Conservation (phyloP, 1,140 invertebrate species). For the Drosophila kanapiae region DNA sequence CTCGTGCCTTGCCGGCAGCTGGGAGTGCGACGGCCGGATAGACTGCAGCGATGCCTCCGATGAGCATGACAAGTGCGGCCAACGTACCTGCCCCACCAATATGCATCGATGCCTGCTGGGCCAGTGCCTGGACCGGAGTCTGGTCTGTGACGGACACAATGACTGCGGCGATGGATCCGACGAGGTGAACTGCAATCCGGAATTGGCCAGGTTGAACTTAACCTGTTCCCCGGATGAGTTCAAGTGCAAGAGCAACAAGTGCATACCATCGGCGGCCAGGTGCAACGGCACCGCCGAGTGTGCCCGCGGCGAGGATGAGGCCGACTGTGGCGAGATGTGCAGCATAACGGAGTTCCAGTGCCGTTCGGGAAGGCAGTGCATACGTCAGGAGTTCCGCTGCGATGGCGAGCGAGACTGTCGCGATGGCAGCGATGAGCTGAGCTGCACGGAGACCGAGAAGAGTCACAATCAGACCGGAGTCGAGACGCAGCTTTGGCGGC, state of each 20-base stretch:
- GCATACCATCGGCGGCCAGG: constrained; percentile 81
- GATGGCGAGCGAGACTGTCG: constrained; percentile 89
- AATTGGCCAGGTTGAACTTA: constrained; percentile 23
- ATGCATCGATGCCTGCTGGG: constrained; percentile 86
- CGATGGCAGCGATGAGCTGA: constrained; percentile 88
- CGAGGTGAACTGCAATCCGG: constrained; percentile 83
- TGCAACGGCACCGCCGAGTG: constrained; percentile 91
- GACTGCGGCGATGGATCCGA: constrained; percentile 87
- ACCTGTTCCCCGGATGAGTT: constrained; percentile 63
- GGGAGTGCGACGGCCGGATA: constrained; percentile 90
- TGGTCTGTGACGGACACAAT: constrained; percentile 86
- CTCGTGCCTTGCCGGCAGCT: constrained; percentile 89
- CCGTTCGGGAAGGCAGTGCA: constrained; percentile 85
- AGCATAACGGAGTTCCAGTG: constrained; percentile 87
- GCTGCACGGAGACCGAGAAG: constrained; percentile 86
- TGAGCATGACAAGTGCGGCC: constrained; percentile 88
- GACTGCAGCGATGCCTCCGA: constrained; percentile 91
- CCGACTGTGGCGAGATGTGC: constrained; percentile 86
- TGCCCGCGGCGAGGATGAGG: constrained; percentile 89
- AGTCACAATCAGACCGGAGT: constrained; percentile 5
- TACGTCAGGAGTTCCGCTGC: constrained; percentile 88
- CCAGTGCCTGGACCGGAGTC: constrained; percentile 85
- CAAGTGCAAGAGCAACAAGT: constrained; percentile 88
- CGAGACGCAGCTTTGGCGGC: constrained; percentile 7
- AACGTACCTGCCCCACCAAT: constrained; percentile 62